Base-by-base conservation (phyloP, 2,113 vertebrate species). In the Gasterosteus aculeatus region DNA sequence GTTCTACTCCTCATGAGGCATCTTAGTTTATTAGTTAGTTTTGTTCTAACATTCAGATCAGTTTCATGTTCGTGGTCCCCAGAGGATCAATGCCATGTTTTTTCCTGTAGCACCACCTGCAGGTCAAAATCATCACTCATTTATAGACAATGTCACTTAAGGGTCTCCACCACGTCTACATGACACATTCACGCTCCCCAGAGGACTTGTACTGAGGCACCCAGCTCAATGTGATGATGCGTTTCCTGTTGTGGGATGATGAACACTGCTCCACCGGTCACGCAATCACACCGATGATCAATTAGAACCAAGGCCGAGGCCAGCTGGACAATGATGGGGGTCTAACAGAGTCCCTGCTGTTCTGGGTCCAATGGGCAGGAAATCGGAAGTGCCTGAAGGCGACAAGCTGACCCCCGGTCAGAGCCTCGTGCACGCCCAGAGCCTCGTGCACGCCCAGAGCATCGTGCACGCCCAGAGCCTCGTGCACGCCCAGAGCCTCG, bases 331-430 rank as follows among this genome's bases (percentile, higher is more conserved):
- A 4, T 3, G 5, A 38, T 38, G 22, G 5, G 38, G 22, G n/a
- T 7, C 61, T n/a, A 72, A 87, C 74, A 82, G 73, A 70, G 74
- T 78, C 79, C 41, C 66, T 3, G 62, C 63, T 80, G 73, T 78
- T 85, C 63, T 74, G 44, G 33, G 33, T 66, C 31, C 9, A n/a
- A 70, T 35, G 69, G 88, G 78, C 85, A 80, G 73, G 76, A 87
- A 86, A 71, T 57, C 83, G 82, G 68, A 78, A 78, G 70, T 18
- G 66, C 82, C 84, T 4, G 61, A 60, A 81, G 85, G 85, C 74
- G 72, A 29, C 66, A 29, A 8, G 7, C 18, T 79, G 81, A 85
- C 85, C 82, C 75, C 84, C 51, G 58, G 33, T 33, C 33, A 33
- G 42, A 51, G 41, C 5, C 81, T 63, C 5, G 79, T 63, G 58